Conservation (phyloP, 2,113 vertebrate genomes). For the Dermatemys mawii region DNA sequence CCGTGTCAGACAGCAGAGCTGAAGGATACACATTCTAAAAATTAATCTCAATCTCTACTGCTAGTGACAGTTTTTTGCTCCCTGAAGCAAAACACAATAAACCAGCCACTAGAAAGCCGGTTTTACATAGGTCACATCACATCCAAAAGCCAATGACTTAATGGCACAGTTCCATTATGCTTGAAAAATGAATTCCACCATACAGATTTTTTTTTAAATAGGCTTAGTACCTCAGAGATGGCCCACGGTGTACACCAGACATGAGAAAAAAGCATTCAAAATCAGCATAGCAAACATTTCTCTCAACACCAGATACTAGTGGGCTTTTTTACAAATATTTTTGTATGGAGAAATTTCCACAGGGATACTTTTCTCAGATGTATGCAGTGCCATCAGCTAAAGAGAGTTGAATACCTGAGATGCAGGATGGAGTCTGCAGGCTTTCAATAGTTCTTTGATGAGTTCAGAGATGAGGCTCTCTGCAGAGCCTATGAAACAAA, state of each 20-base stretch:
- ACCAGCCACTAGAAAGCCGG: neutral
- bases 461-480: too few relatives aligned
- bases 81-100: neutral
- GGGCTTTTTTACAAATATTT: neutral
- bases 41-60: neutral
- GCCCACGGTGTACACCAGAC: neutral
- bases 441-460: neutral
- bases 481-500: neutral
- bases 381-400: neutral
- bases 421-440: neutral
- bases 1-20: neutral
- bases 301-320: neutral
- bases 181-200: neutral
- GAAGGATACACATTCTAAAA: neutral
- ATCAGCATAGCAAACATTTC: neutral
- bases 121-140: neutral
- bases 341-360: neutral
- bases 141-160: neutral
- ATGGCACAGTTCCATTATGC: neutral
- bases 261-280: neutral
- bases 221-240: neutral
- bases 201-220: rapidly evolving
- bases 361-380: neutral
- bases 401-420: neutral
- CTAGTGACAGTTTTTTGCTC: neutral